These are phyloP conservation scores for Cremastinae sp. DNA, from an alignment of 2,888 invertebrate genomes.

Conservation along the genomic window DNA sequence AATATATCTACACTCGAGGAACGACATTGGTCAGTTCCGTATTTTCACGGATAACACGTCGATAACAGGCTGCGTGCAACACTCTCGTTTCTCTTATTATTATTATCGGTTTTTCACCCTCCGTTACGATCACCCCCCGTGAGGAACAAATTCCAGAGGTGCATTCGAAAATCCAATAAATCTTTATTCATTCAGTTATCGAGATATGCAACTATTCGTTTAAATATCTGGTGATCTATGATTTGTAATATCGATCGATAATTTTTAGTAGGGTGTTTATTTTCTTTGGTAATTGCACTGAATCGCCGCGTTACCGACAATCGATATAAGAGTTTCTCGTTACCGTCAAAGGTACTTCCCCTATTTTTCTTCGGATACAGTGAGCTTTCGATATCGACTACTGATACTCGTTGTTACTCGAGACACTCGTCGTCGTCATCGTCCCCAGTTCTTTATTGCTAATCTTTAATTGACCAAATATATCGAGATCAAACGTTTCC, in stretches of 20 bases:
- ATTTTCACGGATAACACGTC: slow-evolving; percentile 54
- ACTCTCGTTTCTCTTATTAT: slow-evolving; percentile 28
- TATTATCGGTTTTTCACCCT: not conserved
- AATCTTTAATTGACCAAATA: slow-evolving; percentile 57
- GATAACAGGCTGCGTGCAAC: slow-evolving; percentile 36
- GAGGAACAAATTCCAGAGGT: too few relatives aligned
- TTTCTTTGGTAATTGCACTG: slow-evolving; percentile 5
- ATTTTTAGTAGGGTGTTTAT: too few relatives aligned
- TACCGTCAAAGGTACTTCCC: not conserved
- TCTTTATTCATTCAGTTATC: slow-evolving; percentile 1
- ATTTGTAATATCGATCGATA: too few relatives aligned
- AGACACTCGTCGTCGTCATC: slow-evolving; percentile 9
- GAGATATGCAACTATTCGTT: slow-evolving; percentile 58
- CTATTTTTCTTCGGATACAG: slow-evolving; percentile 7
- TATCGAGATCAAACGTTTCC: slow-evolving; percentile 41
- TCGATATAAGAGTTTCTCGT: slow-evolving; percentile 18
- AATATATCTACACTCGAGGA: slow-evolving; percentile 59
- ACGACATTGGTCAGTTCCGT: slow-evolving; percentile 54
- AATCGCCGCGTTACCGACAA: slow-evolving; percentile 46
- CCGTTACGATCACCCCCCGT: slow-evolving; percentile 12
- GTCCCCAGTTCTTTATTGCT: slow-evolving; percentile 61
- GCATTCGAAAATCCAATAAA: slow-evolving; percentile 30
- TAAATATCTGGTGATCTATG: too few relatives aligned
- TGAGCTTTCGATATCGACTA: slow-evolving; percentile 38
- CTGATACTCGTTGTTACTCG: slow-evolving; percentile 29